phyloP scores from a whole-genome alignment of 2,888 invertebrate genomes.

The Melanophora roralis region DNA sequence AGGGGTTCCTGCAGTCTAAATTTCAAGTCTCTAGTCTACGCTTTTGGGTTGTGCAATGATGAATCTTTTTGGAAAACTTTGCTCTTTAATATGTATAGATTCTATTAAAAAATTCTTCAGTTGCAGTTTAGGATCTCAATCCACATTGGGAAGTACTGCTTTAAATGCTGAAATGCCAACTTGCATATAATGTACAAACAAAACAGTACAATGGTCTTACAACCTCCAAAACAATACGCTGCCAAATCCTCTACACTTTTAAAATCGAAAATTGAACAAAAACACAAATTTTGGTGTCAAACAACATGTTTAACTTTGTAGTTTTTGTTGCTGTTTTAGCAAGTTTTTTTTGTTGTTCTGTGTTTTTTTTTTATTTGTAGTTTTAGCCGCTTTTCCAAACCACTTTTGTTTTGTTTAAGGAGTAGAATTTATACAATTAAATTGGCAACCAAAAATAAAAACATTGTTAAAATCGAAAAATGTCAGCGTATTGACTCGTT shows the following conservation, averaged over 20 bases:
- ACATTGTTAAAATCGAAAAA: conserved; percentile 36
- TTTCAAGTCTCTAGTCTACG: too few species aligned
- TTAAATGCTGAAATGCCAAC: neutral
- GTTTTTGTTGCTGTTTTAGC: conserved; percentile 37
- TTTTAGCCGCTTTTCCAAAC: conserved; percentile 6
- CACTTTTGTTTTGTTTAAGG: neutral
- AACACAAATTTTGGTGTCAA: conserved; percentile 74
- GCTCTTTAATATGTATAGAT: too few species aligned
- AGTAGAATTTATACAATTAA: conserved; percentile 54
- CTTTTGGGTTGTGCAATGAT: too few species aligned
- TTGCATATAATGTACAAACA: neutral
- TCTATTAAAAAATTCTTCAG: too few species aligned
- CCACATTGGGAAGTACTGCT: neutral
- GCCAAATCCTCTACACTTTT: neutral
- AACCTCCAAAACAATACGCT: conserved; percentile 30
- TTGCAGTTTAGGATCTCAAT: neutral
- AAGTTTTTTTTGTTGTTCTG: neutral
- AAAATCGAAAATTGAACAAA: conserved; percentile 62
- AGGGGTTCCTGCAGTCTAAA: too few species aligned
- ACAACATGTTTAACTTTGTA: conserved; percentile 69
- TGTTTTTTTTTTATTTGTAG: conserved; percentile 6
- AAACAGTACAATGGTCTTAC: conserved; percentile 41
- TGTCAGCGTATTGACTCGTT: conserved; percentile 48
- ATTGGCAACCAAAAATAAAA: conserved; percentile 31
- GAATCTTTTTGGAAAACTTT: too few species aligned